A percentile compares a stretch with the other conserved stretches of the same genome.
Evolutionary conservation across 53 echinoderm and acorn worm species (phyloP).

Genomic region (Holothuria scabra): DNA sequence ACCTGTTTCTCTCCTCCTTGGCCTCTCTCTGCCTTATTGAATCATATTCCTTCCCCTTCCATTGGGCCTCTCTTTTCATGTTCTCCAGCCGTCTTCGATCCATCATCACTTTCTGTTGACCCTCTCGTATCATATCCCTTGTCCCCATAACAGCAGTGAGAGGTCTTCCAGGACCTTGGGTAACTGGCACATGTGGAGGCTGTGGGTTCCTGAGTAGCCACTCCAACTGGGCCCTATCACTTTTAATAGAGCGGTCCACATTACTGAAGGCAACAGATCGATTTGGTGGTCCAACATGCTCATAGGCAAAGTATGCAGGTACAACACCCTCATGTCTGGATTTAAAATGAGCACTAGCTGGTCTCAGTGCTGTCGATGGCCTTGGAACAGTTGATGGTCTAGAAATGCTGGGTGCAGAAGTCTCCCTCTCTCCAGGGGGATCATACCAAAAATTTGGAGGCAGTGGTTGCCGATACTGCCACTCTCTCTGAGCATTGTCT

Average conservation of each 20-base stretch:
- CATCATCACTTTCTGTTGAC: constrained; percentile 74
- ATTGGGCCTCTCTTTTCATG: constrained; percentile 70
- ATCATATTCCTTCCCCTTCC: constrained; percentile 65
- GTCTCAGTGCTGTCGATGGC: neutral
- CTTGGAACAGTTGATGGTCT: too few species aligned
- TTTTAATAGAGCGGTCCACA: constrained; percentile 67
- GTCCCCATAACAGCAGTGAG: constrained; percentile 61
- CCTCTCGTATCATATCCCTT: constrained; percentile 84
- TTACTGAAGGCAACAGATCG: constrained; percentile 57
- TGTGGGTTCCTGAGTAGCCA: constrained; percentile 76
- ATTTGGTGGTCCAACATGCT: constrained; percentile 62
- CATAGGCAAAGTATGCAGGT: constrained; percentile 38
- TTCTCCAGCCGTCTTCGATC: constrained; percentile 74
- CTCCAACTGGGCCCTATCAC: constrained; percentile 81
- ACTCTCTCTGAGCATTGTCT: constrained; percentile 69
- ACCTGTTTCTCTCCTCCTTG: constrained; percentile 85
- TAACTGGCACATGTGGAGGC: constrained; percentile 47
- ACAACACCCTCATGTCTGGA: constrained; percentile 5
- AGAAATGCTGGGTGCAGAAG: too few species aligned
- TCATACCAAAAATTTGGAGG: constrained; percentile 33
- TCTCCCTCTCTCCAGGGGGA: neutral
- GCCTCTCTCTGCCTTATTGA: constrained; percentile 70
- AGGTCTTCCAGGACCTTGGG: constrained; percentile 49
- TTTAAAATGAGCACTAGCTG: constrained; percentile 18
- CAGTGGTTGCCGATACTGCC: constrained; percentile 57